Evolutionary conservation across 2,888 invertebrate species (phyloP).

Genomic region (Embidobia sp.): DNA sequence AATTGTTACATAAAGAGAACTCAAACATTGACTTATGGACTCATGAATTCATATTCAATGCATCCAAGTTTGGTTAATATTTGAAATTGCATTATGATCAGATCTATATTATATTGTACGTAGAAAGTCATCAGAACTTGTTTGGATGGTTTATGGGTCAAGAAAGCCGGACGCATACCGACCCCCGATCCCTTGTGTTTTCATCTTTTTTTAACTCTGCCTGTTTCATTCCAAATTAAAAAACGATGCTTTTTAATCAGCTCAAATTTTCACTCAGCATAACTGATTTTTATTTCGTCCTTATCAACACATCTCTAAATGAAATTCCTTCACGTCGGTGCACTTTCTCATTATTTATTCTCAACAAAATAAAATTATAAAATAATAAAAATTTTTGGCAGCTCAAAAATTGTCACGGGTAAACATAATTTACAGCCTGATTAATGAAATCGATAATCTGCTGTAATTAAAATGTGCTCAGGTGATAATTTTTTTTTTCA

Average conservation of each 20-base stretch:
- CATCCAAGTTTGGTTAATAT: constrained; percentile 8
- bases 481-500: no score
- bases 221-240: constrained; percentile 33
- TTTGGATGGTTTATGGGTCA: constrained; percentile 76
- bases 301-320: neutral
- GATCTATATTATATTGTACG: constrained; percentile 55
- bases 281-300: constrained; percentile 16
- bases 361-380: no score
- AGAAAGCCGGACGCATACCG: constrained; percentile 67
- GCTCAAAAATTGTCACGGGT: constrained; percentile 3
- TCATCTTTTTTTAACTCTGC: constrained; percentile 38
- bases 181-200: constrained; percentile 51
- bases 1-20: no score
- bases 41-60: no score
- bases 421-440: neutral
- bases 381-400: neutral
- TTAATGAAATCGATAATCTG: constrained; percentile 24
- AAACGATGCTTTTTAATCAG: constrained; percentile 33
- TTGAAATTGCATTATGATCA: constrained; percentile 28
- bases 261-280: constrained; percentile 19
- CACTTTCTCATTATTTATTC: no score
- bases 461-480: constrained; percentile 2
- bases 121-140: constrained; percentile 72
- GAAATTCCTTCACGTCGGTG: neutral
- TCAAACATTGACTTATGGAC: no score